Base-by-base conservation (phyloP, 2,888 invertebrate species). In the Scrobipalpa costella region DNA sequence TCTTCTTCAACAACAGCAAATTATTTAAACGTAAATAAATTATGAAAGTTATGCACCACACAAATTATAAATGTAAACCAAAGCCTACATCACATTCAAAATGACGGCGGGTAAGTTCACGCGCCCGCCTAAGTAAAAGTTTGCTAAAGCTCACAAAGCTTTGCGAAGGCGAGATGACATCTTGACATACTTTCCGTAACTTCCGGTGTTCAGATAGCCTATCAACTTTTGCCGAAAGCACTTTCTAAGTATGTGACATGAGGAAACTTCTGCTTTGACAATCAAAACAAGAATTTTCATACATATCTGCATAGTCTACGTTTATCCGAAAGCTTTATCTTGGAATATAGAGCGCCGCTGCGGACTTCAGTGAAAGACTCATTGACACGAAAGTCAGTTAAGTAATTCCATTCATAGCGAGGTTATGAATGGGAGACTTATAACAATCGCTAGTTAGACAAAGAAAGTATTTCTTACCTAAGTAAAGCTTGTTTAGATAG, bases 141-240 rank as follows among this genome's bases (percentile, higher is more conserved):
- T 36, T 57, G 57, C 19, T 17, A 36, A 17, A 57, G 57, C 36
- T 57, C 38, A 11, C 57, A 38, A 34, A 57, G 57, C 57, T 57
- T 17, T 36, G 36, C 57, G 38, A 34, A 7, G 38, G 36, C 57
- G 57, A 57, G 36, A 38, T 57, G 57, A 57, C 57, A 17, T 38
- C 57, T 57, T 57, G 57, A 57, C 57, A 57, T 57, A 38, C 57
- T 57, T 55, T 57, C 36, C 57, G 9, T 15, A 36, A 38, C 57
- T 38, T 57, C 57, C 57, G 57, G 57, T 57, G 36, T 57, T 57
- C 57, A 36, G 38, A 38, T 57, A 57, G 36, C 57, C 57, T 57
- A 57, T 57, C 57, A 57, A 19, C 57, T 34, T 34, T 57, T 57
- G 57, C 34, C 57, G 17, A 57, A 57, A 38, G 57, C 55, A 13